Conservation (phyloP, 2,797 vertebrate species). For the Halcyon smyrnensis region DNA sequence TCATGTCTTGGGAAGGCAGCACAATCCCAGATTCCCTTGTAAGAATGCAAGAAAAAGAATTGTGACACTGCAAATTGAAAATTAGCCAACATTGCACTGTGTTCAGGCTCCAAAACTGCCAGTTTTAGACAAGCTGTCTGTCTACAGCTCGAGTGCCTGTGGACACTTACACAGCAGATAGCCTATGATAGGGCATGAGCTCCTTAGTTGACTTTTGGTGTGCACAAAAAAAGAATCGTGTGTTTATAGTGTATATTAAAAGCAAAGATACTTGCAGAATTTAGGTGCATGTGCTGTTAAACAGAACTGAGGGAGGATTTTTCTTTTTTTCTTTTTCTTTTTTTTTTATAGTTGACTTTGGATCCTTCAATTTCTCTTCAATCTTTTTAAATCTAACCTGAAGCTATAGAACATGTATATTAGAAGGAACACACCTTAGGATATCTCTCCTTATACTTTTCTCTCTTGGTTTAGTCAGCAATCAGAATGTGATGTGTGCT, state of each 20-base stretch:
- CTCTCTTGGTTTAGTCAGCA: neutral
- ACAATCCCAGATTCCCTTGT: neutral
- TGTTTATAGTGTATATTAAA: neutral
- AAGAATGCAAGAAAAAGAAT: neutral
- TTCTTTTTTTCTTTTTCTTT: neutral
- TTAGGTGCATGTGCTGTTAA: neutral
- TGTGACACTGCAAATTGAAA: neutral
- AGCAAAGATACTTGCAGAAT: neutral
- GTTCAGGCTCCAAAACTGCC: neutral
- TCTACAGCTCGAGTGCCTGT: neutral
- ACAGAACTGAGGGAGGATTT: neutral
- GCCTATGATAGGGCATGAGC: neutral
- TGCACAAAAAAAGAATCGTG: neutral
- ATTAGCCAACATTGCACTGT: neutral
- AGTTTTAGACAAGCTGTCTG: neutral
- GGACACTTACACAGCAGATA: neutral
- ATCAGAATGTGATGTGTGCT: neutral
- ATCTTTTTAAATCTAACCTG: neutral
- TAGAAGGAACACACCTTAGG: neutral
- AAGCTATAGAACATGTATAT: rapidly evolving
- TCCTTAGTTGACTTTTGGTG: neutral
- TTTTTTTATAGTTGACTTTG: neutral
- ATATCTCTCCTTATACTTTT: neutral
- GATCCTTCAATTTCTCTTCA: neutral
- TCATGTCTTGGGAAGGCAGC: neutral